A percentile compares a stretch with the other conserved stretches of the same genome.
Evolutionary conservation across 2,797 vertebrate genomes (phyloP).

Genomic region (Neosilurus mollespiculum): DNA sequence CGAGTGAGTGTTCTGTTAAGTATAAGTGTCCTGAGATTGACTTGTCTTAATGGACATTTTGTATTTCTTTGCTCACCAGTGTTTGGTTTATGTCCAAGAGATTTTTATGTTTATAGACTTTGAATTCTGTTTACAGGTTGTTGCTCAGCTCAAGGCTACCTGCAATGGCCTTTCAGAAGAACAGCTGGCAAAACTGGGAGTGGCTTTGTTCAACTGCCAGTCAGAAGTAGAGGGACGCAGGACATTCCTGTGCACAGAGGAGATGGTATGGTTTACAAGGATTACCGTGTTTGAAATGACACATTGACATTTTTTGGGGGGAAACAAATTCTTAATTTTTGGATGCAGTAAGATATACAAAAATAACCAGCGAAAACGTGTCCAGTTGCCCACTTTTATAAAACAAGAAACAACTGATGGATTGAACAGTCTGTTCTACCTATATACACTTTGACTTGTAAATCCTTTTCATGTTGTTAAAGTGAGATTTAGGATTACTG

Average conservation of each 20-base stretch:
- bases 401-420: background rate
- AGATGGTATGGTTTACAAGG: slow-evolving; percentile 27
- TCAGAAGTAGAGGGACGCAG: slow-evolving; percentile 69
- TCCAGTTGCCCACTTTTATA: background rate
- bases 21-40: no score
- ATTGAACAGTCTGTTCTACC: background rate
- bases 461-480: background rate
- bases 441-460: background rate
- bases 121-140: slow-evolving; percentile 64
- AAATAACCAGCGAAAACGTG: background rate
- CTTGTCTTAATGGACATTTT: background rate
- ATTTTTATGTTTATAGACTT: background rate
- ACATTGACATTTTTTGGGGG: background rate
- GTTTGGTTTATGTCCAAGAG: background rate
- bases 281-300: background rate
- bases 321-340: background rate
- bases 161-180: slow-evolving; percentile 76
- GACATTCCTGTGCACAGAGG: slow-evolving; percentile 69
- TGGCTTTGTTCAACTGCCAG: slow-evolving; percentile 77
- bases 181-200: slow-evolving; percentile 76
- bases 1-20: no score
- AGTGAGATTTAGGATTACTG: background rate
- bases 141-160: slow-evolving; percentile 65
- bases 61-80: background rate
- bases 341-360: no score